These are phyloP conservation scores for Oedothorax gibbosus DNA, from an alignment of 1,140 invertebrate genomes.

Conservation along the genomic window DNA sequence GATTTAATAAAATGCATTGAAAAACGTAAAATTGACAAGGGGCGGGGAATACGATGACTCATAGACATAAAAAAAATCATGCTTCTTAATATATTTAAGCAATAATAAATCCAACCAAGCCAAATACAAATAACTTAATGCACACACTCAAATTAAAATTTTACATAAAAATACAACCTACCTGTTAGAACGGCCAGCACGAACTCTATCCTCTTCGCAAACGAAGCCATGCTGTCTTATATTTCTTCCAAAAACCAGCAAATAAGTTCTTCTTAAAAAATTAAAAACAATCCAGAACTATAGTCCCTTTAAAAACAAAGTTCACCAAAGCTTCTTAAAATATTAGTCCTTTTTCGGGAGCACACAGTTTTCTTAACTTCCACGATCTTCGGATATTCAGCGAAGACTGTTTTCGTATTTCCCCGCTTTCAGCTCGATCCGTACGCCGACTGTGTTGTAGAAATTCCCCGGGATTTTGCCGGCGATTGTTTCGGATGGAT, in stretches of 20 bases:
- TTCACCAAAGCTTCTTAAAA: neutral
- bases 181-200: conserved; percentile 42
- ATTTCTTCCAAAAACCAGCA: neutral
- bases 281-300: neutral
- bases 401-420: neutral
- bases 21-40: neutral
- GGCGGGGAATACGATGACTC: neutral
- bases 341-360: neutral
- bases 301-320: conserved; percentile 3
- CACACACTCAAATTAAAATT: neutral
- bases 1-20: no score
- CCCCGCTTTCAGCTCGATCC: neutral
- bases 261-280: no score
- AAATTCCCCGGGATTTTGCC: no score
- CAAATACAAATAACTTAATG: neutral
- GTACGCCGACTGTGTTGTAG: no score
- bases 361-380: no score
- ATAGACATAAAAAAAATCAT: no score
- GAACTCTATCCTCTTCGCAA: conserved; percentile 30
- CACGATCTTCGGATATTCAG: no score
- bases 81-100: no score
- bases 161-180: conserved; percentile 3
- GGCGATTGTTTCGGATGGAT: no score
- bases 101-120: no score
- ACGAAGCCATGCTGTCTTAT: neutral